Percentiles rank a stretch among this genome's conserved stretches.
These are phyloP conservation scores for Apostichopus californicus DNA, from an alignment of 35 echinoderm and acorn worm genomes.

Conservation along the genomic window DNA sequence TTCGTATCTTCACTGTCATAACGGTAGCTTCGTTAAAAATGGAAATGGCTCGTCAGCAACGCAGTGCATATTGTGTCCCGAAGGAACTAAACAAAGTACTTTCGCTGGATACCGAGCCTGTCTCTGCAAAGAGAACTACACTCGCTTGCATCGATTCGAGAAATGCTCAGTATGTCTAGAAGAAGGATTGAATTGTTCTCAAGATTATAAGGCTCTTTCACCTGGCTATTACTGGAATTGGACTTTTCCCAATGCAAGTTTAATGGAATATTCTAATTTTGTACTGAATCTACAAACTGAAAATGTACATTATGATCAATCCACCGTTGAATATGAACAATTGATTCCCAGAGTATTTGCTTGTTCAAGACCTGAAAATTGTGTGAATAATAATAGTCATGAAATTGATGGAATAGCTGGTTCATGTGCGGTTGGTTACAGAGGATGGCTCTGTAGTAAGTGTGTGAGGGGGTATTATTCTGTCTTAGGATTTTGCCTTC, in stretches of 20 bases:
- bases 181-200: slow-evolving; percentile 55
- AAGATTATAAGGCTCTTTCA: slow-evolving; percentile 27
- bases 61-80: slow-evolving; percentile 54
- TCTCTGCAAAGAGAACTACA: slow-evolving; percentile 50
- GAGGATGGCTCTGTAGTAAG: slow-evolving; percentile 46
- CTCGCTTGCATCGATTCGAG: slow-evolving; percentile 47
- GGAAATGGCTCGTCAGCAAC: background rate
- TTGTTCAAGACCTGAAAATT: background rate
- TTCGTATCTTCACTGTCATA: slow-evolving; percentile 14
- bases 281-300: slow-evolving; percentile 9
- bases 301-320: background rate
- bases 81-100: slow-evolving; percentile 35
- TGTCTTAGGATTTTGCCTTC: slow-evolving; percentile 2
- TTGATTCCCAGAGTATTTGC: background rate
- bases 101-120: slow-evolving; percentile 55
- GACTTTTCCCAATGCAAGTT: background rate
- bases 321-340: background rate
- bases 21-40: slow-evolving; percentile 38
- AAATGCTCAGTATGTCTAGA: slow-evolving; percentile 27
- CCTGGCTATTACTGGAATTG: slow-evolving; percentile 64
- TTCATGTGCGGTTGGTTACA: slow-evolving; percentile 36
- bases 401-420: background rate
- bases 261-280: slow-evolving; percentile 13
- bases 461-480: slow-evolving; percentile 44
- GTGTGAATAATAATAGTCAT: background rate